Evolutionary conservation across 2,888 invertebrate genomes (phyloP).

Genomic region (Ditula angustiorana): DNA sequence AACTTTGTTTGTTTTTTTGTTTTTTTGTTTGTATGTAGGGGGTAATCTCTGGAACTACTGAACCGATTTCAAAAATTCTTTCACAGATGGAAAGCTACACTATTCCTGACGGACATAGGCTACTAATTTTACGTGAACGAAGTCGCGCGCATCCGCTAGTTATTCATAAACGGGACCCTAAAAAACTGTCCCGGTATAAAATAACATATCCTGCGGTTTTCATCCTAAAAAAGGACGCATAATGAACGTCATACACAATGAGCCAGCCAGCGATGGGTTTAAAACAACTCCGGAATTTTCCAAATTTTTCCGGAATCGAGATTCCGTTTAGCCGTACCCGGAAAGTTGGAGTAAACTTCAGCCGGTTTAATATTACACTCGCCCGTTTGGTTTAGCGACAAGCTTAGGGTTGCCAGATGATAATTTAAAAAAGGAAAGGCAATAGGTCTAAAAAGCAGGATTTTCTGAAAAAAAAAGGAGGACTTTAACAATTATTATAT

Average conservation of each 20-base stretch:
- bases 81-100: too few relatives aligned
- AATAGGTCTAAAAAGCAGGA: too few relatives aligned
- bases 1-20: too few relatives aligned
- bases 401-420: too few relatives aligned
- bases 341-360: constrained; percentile 24
- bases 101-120: too few relatives aligned
- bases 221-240: constrained; percentile 36
- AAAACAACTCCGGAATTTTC: constrained; percentile 24
- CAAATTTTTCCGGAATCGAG: constrained; percentile 8
- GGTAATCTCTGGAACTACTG: too few relatives aligned
- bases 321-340: constrained; percentile 15
- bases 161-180: constrained; percentile 13
- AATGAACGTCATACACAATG: constrained; percentile 38
- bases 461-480: too few relatives aligned
- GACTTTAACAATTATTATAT: too few relatives aligned
- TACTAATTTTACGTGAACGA: not conserved
- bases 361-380: constrained; percentile 17
- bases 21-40: too few relatives aligned
- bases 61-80: too few relatives aligned
- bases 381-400: constrained; percentile 9
- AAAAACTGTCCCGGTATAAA: constrained; percentile 25
- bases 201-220: constrained; percentile 28
- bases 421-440: too few relatives aligned
- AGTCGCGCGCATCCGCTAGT: not conserved
- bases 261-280: constrained; percentile 33